Conservation (phyloP, 2,113 vertebrate genomes). For the Hippocampus comes region DNA sequence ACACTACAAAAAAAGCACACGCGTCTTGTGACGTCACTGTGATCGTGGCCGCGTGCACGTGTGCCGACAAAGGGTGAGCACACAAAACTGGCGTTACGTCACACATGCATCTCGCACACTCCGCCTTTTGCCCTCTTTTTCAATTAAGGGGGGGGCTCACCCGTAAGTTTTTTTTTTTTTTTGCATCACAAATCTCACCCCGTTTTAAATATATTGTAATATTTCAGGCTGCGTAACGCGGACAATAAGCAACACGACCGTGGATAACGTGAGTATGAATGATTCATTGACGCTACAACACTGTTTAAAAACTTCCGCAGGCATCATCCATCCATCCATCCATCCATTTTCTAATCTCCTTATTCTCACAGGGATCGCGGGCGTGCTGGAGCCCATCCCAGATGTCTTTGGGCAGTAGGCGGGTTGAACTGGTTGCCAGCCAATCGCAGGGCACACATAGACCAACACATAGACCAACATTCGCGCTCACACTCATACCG, state of each 20-base stretch:
- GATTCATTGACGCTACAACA: background rate
- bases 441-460: too few species aligned
- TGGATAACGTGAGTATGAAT: background rate
- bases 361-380: too few species aligned
- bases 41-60: background rate
- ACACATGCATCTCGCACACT: background rate
- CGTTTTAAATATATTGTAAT: background rate
- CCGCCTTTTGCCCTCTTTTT: background rate
- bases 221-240: background rate
- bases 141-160: background rate
- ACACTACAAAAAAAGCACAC: background rate
- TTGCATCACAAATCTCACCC: background rate
- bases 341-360: too few species aligned
- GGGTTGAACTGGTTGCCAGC: too few species aligned
- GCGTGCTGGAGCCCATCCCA: too few species aligned
- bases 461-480: too few species aligned
- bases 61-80: background rate
- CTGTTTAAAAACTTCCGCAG: background rate
- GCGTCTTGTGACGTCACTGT: background rate
- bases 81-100: background rate
- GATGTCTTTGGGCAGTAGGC: too few species aligned
- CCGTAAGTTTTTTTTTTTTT: background rate
- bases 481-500: too few species aligned
- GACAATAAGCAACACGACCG: background rate
- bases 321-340: too few species aligned